Base-by-base conservation (phyloP, 2,888 invertebrate species). In the Cerceris rybyensis region DNA sequence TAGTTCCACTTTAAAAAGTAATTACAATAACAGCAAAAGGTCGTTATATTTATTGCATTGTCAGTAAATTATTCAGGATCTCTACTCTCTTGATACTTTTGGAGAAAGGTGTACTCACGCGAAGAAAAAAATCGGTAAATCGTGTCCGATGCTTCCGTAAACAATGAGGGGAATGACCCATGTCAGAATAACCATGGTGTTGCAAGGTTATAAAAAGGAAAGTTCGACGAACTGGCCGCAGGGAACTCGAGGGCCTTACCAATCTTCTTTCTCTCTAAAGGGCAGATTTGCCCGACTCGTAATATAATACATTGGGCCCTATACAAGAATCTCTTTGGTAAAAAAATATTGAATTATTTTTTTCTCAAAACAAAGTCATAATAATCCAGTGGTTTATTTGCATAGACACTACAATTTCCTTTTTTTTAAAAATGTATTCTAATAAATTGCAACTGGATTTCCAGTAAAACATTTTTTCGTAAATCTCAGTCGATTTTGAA, bases 111-210 rank as follows among this genome's bases (percentile, higher is more conserved):
- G 52, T n/a, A n/a, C 52, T n/a, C 7, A n/a, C 9, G 52, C 14
- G 14, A 7, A n/a, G 52, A 9, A 14, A 13, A 8, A 17, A 42
- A 55, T 14, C 58, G n/a, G 76, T 70, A 75, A 77, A 70, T 80
- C 71, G 57, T 67, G 63, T 57, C 61, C 65, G 63, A 50, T 43
- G 80, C 80, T 88, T 86, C 81, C 83, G 83, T 86, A 84, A 86
- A 83, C 82, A 84, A 80, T 74, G 59, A 60, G 76, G 67, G 69
- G 61, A 82, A 87, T 68, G 83, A 63, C 68, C 79, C 72, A 69
- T 74, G 63, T 54, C 60, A 50, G 49, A 60, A 70, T 78, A 63
- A 79, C 50, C 61, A 68, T 46, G 72, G 73, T 58, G 67, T 59
- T 74, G 42, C 54, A 46, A 9, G 63, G 55, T 55, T 79, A 57